phyloP scores from a whole-genome alignment of 1,140 invertebrate genomes.

The Saccostrea glomerata region DNA sequence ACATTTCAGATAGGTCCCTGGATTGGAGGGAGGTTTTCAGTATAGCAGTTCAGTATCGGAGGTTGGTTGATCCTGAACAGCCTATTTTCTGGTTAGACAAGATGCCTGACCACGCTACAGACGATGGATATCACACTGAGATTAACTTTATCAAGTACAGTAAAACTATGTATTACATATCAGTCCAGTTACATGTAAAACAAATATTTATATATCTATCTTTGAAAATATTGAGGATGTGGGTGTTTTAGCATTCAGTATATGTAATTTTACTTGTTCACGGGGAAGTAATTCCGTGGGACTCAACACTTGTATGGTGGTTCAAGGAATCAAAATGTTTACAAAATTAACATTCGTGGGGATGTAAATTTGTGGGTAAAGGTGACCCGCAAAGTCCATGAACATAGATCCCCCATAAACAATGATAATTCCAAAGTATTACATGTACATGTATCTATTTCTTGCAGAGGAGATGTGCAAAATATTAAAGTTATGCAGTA shows the following conservation, averaged over 20 bases:
- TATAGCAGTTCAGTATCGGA: constrained; percentile 72
- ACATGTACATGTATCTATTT: background rate
- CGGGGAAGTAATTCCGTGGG: too few relatives aligned
- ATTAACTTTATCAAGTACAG: constrained; percentile 72
- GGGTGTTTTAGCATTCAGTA: too few relatives aligned
- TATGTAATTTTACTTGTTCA: too few relatives aligned
- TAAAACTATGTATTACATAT: background rate
- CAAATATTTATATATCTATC: too few relatives aligned
- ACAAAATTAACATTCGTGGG: too few relatives aligned
- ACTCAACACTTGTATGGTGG: too few relatives aligned
- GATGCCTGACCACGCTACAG: constrained; percentile 65
- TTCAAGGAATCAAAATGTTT: too few relatives aligned
- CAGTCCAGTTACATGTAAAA: too few relatives aligned
- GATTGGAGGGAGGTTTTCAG: constrained; percentile 73
- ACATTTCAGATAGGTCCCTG: constrained; percentile 56
- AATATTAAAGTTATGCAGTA: constrained; percentile 73
- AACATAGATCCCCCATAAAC: too few relatives aligned
- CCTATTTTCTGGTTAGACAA: constrained; percentile 73
- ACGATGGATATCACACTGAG: constrained; percentile 69
- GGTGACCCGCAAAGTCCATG: too few relatives aligned
- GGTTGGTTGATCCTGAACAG: constrained; percentile 73
- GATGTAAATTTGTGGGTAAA: too few relatives aligned
- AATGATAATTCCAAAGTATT: background rate
- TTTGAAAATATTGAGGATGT: too few relatives aligned
- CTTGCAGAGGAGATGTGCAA: constrained; percentile 70